Evolutionary conservation across 2,888 invertebrate species (phyloP).

Genomic region (Spatulosminthurus flaviceps): DNA sequence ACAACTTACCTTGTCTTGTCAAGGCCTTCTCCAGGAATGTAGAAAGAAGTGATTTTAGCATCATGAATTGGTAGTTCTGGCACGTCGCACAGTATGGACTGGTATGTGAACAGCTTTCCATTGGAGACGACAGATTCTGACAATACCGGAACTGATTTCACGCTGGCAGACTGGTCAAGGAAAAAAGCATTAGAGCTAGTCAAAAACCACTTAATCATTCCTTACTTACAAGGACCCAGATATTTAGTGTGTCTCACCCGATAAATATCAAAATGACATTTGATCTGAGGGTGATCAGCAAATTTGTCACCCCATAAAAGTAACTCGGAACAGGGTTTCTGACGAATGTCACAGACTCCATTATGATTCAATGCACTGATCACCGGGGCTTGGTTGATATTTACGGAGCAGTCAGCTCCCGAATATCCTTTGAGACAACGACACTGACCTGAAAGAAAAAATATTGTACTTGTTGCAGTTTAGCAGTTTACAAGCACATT

Average conservation of each 20-base stretch:
- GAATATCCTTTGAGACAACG: slow-evolving; percentile 58
- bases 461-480: not conserved
- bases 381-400: slow-evolving; percentile 53
- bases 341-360: slow-evolving; percentile 63
- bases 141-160: slow-evolving; percentile 57
- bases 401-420: slow-evolving; percentile 62
- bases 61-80: slow-evolving; percentile 63
- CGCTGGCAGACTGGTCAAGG: slow-evolving; percentile 51
- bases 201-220: not conserved
- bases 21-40: slow-evolving; percentile 63
- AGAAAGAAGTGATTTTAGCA: slow-evolving; percentile 63
- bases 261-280: slow-evolving; percentile 64
- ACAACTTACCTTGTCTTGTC: slow-evolving; percentile 61
- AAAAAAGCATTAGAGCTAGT: not conserved
- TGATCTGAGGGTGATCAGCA: slow-evolving; percentile 59
- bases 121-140: slow-evolving; percentile 56
- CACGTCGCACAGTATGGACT: slow-evolving; percentile 62
- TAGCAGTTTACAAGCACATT: not conserved
- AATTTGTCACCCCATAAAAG: slow-evolving; percentile 63
- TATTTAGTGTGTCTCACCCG: slow-evolving; percentile 54
- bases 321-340: slow-evolving; percentile 63
- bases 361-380: slow-evolving; percentile 55
- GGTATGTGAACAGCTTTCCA: slow-evolving; percentile 60
- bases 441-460: slow-evolving; percentile 54
- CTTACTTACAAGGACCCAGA: too few species aligned